Conservation (phyloP, 2,113 vertebrate genomes). For the Eptesicus fuscus region DNA sequence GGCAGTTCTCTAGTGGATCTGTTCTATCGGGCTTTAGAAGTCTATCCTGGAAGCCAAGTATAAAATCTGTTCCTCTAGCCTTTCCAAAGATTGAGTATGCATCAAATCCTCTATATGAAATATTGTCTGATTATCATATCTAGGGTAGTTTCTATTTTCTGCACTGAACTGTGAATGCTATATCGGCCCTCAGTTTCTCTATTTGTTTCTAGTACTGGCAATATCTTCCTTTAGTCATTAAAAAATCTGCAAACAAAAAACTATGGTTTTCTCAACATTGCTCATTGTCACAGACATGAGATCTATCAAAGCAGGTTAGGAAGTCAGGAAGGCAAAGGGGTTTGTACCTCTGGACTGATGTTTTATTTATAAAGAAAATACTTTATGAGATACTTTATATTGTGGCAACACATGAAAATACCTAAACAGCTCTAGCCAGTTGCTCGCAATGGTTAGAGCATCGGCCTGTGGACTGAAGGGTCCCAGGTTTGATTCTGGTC, state of each 20-base stretch:
- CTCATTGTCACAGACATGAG: neutral
- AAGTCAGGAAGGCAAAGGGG: neutral
- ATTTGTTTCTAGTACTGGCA: neutral
- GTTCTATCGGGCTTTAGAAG: neutral
- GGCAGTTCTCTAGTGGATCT: neutral
- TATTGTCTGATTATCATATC: neutral
- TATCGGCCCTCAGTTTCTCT: neutral
- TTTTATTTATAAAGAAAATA: neutral
- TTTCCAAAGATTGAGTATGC: neutral
- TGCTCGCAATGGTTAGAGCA: no score
- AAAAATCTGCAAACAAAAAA: neutral
- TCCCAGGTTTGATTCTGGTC: no score
- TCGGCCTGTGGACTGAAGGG: no score
- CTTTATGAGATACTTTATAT: neutral
- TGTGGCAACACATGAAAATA: neutral
- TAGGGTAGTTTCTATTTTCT: slow-evolving; percentile 18
- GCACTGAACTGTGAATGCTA: neutral
- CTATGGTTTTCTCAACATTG: neutral
- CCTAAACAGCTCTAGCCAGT: neutral
- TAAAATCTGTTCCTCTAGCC: neutral
- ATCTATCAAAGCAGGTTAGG: neutral
- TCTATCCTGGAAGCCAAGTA: neutral
- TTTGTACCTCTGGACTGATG: neutral
- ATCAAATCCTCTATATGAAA: neutral
- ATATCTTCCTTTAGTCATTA: slow-evolving; percentile 1